A percentile compares a stretch with the other conserved stretches of the same genome.
phyloP scores from a whole-genome alignment of 2,113 vertebrate species.

The Entosphenus tridentatus region DNA sequence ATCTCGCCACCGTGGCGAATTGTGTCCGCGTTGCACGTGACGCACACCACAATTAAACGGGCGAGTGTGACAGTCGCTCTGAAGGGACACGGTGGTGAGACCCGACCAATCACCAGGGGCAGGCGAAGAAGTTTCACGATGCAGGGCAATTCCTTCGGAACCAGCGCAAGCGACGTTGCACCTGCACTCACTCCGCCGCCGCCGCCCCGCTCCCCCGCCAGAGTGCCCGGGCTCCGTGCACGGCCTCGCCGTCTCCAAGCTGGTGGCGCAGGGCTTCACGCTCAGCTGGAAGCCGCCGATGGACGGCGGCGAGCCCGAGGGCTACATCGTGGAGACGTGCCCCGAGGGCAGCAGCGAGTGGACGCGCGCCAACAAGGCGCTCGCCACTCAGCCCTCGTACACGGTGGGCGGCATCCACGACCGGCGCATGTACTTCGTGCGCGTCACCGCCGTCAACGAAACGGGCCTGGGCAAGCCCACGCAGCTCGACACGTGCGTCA shows the following conservation, averaged over 20 bases:
- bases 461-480: conserved; percentile 17
- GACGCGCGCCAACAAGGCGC: conserved; percentile 23
- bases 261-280: conserved; percentile 23
- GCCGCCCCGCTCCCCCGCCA: conserved; percentile 5
- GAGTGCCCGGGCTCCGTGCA: conserved; percentile 24
- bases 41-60: no score
- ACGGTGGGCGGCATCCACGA: conserved; percentile 22
- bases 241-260: conserved; percentile 19
- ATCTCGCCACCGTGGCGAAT: no score
- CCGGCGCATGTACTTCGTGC: conserved; percentile 22
- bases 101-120: no score
- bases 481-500: conserved; percentile 17
- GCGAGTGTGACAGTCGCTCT: no score
- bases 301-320: conserved; percentile 17
- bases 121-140: no score
- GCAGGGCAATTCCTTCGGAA: no score
- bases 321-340: conserved; percentile 21
- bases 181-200: no score
- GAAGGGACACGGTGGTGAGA: no score
- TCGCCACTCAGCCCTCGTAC: conserved; percentile 19
- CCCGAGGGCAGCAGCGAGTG: conserved; percentile 20
- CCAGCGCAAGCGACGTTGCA: no score
- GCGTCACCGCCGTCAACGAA: conserved; percentile 22
- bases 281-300: conserved; percentile 21
- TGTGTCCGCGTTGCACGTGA: no score